A percentile compares a stretch with the other conserved stretches of the same genome.
Evolutionary conservation across 2,888 invertebrate genomes (phyloP).

Genomic region (Sinohyriopsis cumingii): DNA sequence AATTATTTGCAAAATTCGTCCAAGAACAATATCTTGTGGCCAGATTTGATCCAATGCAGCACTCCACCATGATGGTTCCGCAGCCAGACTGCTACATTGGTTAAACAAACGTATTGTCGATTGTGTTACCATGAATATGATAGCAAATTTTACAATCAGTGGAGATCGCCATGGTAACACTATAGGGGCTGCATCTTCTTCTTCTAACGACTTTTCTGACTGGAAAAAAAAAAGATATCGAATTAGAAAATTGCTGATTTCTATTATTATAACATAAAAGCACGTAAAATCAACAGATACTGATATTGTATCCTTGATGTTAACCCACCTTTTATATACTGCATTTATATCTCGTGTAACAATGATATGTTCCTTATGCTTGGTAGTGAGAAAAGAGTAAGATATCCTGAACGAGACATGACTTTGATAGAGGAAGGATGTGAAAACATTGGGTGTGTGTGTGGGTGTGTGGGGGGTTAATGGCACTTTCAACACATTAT

Average conservation of each 20-base stretch:
- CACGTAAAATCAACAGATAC: too few relatives aligned
- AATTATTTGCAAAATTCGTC: slow-evolving; percentile 52
- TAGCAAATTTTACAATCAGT: slow-evolving; percentile 52
- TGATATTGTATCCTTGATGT: too few relatives aligned
- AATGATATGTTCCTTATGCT: too few relatives aligned
- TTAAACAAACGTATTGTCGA: slow-evolving; percentile 46
- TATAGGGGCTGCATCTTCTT: slow-evolving; percentile 27
- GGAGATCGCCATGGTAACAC: slow-evolving; percentile 54
- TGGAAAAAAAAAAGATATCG: slow-evolving; percentile 11
- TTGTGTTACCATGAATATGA: slow-evolving; percentile 62
- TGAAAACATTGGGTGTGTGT: too few relatives aligned
- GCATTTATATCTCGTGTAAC: too few relatives aligned
- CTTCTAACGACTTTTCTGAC: slow-evolving; percentile 35
- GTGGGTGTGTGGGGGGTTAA: fast-evolving
- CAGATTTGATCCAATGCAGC: slow-evolving; percentile 31
- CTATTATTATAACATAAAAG: too few relatives aligned
- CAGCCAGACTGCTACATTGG: slow-evolving; percentile 42
- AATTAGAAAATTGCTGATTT: too few relatives aligned
- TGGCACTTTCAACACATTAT: too few relatives aligned
- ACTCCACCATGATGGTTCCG: slow-evolving; percentile 26
- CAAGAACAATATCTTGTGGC: slow-evolving; percentile 51
- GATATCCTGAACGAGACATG: too few relatives aligned
- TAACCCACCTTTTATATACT: too few relatives aligned
- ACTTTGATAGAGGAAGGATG: too few relatives aligned
- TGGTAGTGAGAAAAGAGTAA: too few relatives aligned